Percentiles rank a stretch among this genome's conserved stretches.
Evolutionary conservation across 1,140 invertebrate genomes (phyloP).

Genomic region (Planococcus citri): DNA sequence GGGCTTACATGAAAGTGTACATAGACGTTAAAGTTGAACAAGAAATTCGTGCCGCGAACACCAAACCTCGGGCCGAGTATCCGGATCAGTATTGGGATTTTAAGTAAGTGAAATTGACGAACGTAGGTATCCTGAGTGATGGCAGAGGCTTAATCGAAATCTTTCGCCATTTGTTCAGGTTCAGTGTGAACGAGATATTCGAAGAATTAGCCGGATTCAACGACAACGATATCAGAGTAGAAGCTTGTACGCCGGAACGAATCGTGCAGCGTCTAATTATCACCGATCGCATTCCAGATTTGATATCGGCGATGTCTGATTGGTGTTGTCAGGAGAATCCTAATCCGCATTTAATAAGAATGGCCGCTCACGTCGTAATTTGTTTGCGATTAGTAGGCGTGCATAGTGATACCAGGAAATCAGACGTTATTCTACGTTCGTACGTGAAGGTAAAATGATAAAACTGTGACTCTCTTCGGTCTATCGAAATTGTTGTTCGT

Average conservation of each 20-base stretch:
- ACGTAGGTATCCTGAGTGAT: conserved; percentile 11
- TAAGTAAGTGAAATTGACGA: conserved; percentile 39
- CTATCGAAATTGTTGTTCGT: too few species aligned
- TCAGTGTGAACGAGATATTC: conserved; percentile 59
- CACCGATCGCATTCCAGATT: conserved; percentile 48
- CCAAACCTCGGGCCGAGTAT: conserved; percentile 42
- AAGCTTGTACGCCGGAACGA: conserved; percentile 46
- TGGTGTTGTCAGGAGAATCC: conserved; percentile 24
- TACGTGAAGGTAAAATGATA: conserved; percentile 39
- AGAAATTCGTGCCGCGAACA: conserved; percentile 47
- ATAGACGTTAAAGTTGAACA: conserved; percentile 75
- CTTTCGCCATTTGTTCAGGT: conserved; percentile 32
- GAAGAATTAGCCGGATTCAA: conserved; percentile 35
- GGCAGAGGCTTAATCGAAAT: background rate
- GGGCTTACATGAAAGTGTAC: conserved; percentile 71
- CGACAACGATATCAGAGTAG: conserved; percentile 32
- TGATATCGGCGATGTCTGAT: conserved; percentile 47
- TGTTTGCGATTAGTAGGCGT: conserved; percentile 62
- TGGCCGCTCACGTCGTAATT: conserved; percentile 71
- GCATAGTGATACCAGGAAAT: conserved; percentile 25
- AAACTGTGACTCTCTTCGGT: background rate
- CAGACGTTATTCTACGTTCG: conserved; percentile 55
- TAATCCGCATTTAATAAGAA: conserved; percentile 51
- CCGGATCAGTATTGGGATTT: conserved; percentile 67
- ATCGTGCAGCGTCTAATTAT: conserved; percentile 66